Base-by-base conservation (phyloP, 2,797 vertebrate species). In the Anguilla megastoma region DNA sequence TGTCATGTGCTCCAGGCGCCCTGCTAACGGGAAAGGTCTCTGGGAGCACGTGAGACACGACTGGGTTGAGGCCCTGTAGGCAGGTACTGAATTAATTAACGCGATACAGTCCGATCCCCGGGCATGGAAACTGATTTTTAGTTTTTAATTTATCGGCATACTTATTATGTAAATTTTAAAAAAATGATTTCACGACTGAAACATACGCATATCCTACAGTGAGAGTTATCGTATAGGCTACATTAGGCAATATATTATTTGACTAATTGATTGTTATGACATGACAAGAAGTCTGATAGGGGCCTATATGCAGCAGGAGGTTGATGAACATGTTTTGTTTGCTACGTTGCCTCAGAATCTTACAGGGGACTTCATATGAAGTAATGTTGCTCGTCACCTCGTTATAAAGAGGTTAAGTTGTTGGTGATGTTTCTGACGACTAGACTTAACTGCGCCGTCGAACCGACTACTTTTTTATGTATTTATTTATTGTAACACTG, bases 91-190 rank as follows among this genome's bases (percentile, higher is more conserved):
- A 76, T n/a, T 41, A 33, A 36, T 76, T 76, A 79, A 79, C 74
- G 33, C 27, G 2, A 12, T 74, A 10, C 30, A 74, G 69, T 74
- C 18, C 4, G 18, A 14, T 6, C 36, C 36, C 36, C 33, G 4
- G 33, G 36, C 36, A 79, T 41, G 14, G 14, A 18, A 71, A 6
- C 33, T 30, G 33, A 4, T 71, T 7, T 21, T 74, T 30, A 79
- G 33, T 45, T 41, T 86, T 48, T 63, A 63, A 41, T 84, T 85
- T 79, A 52, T 88, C 14, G 66, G 56, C n/a, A 85, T 88, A 74
- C 48, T 79, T 56, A 58, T 27, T 58, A 24, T 24, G 41, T 9
- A 9, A 24, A 24, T 21, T n/a, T 27, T 3, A 6, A 50, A 48
- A 50, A 9, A 6, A 18, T 21, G 3, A 8, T 48, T 45, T 48